These are phyloP conservation scores for Phodopus roborovskii DNA, from an alignment of 2,113 vertebrate species.

Conservation along the genomic window DNA sequence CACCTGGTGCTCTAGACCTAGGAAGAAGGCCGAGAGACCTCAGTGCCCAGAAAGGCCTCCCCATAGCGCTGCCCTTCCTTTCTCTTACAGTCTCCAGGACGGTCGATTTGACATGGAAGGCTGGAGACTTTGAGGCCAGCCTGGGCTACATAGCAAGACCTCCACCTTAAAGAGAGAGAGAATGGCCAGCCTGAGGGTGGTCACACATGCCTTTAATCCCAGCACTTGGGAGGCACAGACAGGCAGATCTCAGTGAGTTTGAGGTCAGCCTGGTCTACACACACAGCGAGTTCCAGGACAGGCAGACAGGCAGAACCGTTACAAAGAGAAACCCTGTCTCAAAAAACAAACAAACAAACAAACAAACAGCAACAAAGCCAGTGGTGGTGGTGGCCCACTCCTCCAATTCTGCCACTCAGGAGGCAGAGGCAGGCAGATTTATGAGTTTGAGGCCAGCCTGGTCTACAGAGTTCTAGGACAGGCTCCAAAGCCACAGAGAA, in stretches of 20 bases:
- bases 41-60: background rate
- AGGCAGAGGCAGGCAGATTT: background rate
- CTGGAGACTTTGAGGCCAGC: background rate
- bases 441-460: background rate
- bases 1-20: background rate
- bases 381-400: background rate
- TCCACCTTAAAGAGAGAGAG: background rate
- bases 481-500: background rate
- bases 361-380: too few species aligned
- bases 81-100: background rate
- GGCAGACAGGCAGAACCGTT: too few species aligned
- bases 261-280: background rate
- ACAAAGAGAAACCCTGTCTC: too few species aligned
- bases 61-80: background rate
- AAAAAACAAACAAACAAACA: too few species aligned
- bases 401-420: background rate
- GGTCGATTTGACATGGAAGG: background rate
- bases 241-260: background rate
- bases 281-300: too few species aligned
- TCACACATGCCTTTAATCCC: background rate
- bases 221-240: background rate
- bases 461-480: background rate
- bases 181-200: background rate
- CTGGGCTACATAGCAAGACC: background rate
- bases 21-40: background rate